Base-by-base conservation (phyloP, 1,140 invertebrate species). In the Heliconius melpomene region DNA sequence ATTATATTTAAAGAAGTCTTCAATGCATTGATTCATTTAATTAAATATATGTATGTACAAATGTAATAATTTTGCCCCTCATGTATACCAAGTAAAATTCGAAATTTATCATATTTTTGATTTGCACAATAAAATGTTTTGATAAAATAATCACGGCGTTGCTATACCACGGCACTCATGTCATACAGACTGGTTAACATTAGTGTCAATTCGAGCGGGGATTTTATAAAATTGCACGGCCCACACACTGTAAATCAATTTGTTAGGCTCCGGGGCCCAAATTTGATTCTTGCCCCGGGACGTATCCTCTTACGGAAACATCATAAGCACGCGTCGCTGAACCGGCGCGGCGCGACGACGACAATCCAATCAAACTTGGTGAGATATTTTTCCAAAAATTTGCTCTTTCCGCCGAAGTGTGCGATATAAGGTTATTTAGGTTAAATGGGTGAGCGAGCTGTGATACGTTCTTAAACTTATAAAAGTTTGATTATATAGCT, bases 201-300 rank as follows among this genome's bases (percentile, higher is more conserved):
- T 29, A 66, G 23, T 66, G 60, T 66, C 60, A 66, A 66, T 66
- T 66, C 26, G 60, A 16, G 23, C 13, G 60, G 23, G 60, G 82
- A 80, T 83, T 36, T 84, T 86, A 82, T 78, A 84, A 85, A 85
- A 88, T 82, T 81, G 81, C 71, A 80, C 74, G 78, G 74, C 75
- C 83, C 84, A 83, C 75, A 73, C 82, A 83, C 80, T 82, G 82
- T 91, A 91, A 93, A 91, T 92, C 90, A 90, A 93, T 93, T 93
- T 91, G 77, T 80, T 84, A 86, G 83, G 85, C 86, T 87, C 84
- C 79, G 86, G 86, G 89, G 87, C 85, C 84, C 79, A 91, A 93
- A 93, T 91, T 91, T 89, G 91, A 92, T 92, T 91, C 90, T 85
- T 87, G 87, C 86, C 84, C 81, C 79, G 76, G 84, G 85, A 85